Base-by-base conservation (phyloP, 2,113 vertebrate species). In the Carollia perspicillata region DNA sequence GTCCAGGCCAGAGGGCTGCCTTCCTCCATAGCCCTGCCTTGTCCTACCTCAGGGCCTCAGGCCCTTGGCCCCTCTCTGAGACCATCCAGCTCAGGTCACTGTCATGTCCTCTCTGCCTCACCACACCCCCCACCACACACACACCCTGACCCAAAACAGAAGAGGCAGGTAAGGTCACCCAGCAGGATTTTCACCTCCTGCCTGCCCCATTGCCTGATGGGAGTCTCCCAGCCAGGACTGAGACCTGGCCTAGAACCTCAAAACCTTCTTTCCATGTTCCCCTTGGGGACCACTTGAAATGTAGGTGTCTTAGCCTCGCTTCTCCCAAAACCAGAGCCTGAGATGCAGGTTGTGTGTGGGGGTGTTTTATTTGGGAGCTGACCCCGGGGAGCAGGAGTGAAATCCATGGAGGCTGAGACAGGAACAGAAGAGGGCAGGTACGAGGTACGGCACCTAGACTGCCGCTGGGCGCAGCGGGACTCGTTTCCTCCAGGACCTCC, bases 401-500 rank as follows among this genome's bases (percentile, higher is more conserved):
- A 69, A 74, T 5, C 40, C 5, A 23, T 1, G 8, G 23, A 79
- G 10, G 40, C 20, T 1, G 13, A 44, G 14, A 9, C 3, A 23
- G 9, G 23, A 35, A 2, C 11, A 30, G 65, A 90, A 84, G n/a
- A 37, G 49, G n/a, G 63, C 14, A 60, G 35, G 6, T 1, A 3
- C 13, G 20, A 44, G 22, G 23, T 1, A 0, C 2, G 49, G 51
- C 9, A 3, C 2, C 0, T 2, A 53, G 37, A 69, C 35, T 33
- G 49, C 89, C 33, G 0, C 80, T 20, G 20, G 3, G 1, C 68
- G 22, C 68, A 20, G 0, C 2, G 2, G 44, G 5, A 1, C 16
- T 26, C 13, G 0, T 23, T 68, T 47, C 47, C 42, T 53, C 91
- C 26, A 22, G 89, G 33, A 75, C 26, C 30, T 28, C 42, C 18